phyloP scores from a whole-genome alignment of 2,797 vertebrate species.

The Danio jaintianensis region DNA sequence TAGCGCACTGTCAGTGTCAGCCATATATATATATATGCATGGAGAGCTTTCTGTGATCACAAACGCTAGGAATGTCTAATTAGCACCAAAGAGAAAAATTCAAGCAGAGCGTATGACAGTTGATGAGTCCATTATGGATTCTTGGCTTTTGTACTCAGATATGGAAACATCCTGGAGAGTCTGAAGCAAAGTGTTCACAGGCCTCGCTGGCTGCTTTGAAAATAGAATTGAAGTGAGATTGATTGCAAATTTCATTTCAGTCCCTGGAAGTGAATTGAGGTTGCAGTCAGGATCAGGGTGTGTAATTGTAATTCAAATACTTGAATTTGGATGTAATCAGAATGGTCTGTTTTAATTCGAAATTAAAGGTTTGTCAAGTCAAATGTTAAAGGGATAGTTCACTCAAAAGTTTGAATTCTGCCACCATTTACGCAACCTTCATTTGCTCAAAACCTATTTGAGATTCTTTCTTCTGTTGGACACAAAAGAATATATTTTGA shows the following conservation, averaged over 20 bases:
- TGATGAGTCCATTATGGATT: constrained; percentile 19
- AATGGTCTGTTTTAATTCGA: too few species aligned
- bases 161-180: constrained; percentile 1
- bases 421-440: too few species aligned
- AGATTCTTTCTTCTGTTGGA: too few species aligned
- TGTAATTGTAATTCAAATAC: too few species aligned
- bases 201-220: background rate
- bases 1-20: constrained; percentile 16
- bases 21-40: constrained; percentile 58
- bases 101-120: constrained; percentile 25
- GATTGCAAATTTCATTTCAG: background rate
- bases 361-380: too few species aligned
- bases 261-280: background rate
- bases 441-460: too few species aligned
- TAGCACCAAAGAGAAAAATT: constrained; percentile 64
- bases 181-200: background rate
- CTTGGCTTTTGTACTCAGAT: constrained; percentile 28
- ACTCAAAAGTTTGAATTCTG: too few species aligned
- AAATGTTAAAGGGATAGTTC: too few species aligned
- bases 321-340: too few species aligned
- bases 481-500: too few species aligned
- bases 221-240: background rate
- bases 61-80: constrained; percentile 65
- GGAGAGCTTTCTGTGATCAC: constrained; percentile 55
- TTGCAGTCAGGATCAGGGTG: too few species aligned